Evolutionary conservation across 1,140 invertebrate genomes (phyloP), one percentile per base, ranked within the genome.

Genomic region (Drosophila auraria): DNA sequence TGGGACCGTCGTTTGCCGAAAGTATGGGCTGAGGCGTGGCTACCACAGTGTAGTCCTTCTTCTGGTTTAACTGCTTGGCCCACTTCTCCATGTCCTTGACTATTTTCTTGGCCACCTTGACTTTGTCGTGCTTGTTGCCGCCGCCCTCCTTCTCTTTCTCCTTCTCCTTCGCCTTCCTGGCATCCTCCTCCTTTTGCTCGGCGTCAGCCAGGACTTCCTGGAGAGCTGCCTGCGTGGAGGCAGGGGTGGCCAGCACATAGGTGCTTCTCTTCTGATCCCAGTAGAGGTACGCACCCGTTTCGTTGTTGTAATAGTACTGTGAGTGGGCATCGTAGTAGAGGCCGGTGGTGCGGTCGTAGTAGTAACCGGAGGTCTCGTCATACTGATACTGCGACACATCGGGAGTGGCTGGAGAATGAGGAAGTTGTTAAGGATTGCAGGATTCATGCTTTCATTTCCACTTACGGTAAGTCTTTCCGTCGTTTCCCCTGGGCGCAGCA

Each of bases 51-150:
- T 91, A 96, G 83, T 99, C 98, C 93, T 99, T 99, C 93, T 98
- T 98, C 90, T 99, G 98, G 93, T 99, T 99, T 59, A 99, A 94
- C 7, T 97, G 98, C 91, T 99, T 98, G 0, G 99, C 99, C 99
- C 99, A 99, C 86, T 93, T 96, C 83, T 98, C 97, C 97, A 98
- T 98, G 87, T 98, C 97, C 94, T 99, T 99, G 0, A 98, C 98
- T 83, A 99, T 99, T 93, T 99, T 99, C 91, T 99, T 99, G 1
- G 99, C 99, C 15, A 99, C 98, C 94, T 99, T 99, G 0, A 98
- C 97, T 94, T 99, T 98, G 80, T 98, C 97, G 59, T 56, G 94
- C 93, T 73, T 94, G 93, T 56, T 93, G 91, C 44, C 82, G 1
- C 56, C 33, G 3, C 49, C 40, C 62, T 63, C 91, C 57, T 70